Base-by-base conservation (phyloP, 2,797 vertebrate genomes). In the Siniperca scherzeri region DNA sequence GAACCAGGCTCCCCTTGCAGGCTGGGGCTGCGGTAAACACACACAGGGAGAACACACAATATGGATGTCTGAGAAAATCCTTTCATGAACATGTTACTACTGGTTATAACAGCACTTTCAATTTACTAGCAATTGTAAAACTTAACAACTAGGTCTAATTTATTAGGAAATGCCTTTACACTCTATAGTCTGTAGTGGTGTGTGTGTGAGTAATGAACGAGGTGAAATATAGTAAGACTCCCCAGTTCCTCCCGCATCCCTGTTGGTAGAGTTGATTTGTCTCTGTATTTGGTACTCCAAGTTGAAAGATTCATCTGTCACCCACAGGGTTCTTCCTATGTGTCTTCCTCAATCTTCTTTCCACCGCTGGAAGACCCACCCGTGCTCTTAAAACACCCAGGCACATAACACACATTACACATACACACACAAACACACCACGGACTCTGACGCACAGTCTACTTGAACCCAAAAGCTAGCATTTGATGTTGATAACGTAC, bases 301-400 rank as follows among this genome's bases (percentile, higher is more conserved):
- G 77, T 83, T 87, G 79, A 91, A 92, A 88, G 87, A 91, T 87
- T 88, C 83, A 90, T 93, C 86, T 62, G 85, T 92, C 90, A 90
- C 88, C 89, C 75, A 85, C 79, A 80, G 92, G 83, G 87, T 81
- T 87, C 82, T 79, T 88, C 87, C 90, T 75, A 70, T 86, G 84
- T 25, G 76, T 91, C 87, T 84, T 87, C 89, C 86, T 92, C 88
- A 91, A 91, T 91, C 87, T 88, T 84, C 52, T 84, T 84, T 85
- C 78, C 69, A 75, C 81, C 5, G 44, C 85, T 83, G 79, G 70
- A 91, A 87, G 84, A 88, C 81, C 86, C 77, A 68, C 69, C 80
- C 36, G 25, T 25, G 0, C 80, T 81, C 77, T 76, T 74, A 78
- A 84, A 89, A 90, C 77, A 79, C 61, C 80, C 68, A 27, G 60